phyloP scores from a whole-genome alignment of 2,113 vertebrate species.

The Lynx canadensis region DNA sequence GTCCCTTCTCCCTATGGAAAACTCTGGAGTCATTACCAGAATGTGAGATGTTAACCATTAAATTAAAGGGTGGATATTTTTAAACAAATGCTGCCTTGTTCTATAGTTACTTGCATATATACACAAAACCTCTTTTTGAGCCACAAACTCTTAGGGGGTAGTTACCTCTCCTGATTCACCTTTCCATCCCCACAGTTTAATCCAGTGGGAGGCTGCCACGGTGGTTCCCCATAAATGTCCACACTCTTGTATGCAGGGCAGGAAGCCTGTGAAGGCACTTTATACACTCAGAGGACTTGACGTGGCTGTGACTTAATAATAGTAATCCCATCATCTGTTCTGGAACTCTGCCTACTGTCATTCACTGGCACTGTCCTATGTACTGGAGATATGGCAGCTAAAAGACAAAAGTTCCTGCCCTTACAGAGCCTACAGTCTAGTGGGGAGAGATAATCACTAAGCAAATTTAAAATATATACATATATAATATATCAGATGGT shows the following conservation, averaged over 20 bases:
- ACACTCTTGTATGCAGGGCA: not conserved
- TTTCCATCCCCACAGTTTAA: not conserved
- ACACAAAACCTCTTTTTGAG: not conserved
- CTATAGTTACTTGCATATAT: not conserved
- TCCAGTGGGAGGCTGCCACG: not conserved
- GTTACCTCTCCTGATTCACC: not conserved
- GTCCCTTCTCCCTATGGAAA: conserved; percentile 2
- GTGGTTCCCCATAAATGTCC: not conserved
- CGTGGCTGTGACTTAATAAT: not conserved
- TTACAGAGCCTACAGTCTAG: not conserved
- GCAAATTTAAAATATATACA: not conserved
- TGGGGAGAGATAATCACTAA: not conserved
- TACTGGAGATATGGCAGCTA: not conserved
- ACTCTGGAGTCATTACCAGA: not conserved
- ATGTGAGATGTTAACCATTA: not conserved
- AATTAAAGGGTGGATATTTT: not conserved
- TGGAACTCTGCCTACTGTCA: not conserved
- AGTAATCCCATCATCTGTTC: not conserved
- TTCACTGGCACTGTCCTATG: not conserved
- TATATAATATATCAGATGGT: not conserved
- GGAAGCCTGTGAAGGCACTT: not conserved
- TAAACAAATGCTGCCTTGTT: conserved; percentile 35
- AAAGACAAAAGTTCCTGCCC: not conserved
- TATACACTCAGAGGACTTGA: not conserved
- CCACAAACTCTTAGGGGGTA: not conserved